Base-by-base conservation (phyloP, 2,888 invertebrate species). In the Pseudoips prasinana region DNA sequence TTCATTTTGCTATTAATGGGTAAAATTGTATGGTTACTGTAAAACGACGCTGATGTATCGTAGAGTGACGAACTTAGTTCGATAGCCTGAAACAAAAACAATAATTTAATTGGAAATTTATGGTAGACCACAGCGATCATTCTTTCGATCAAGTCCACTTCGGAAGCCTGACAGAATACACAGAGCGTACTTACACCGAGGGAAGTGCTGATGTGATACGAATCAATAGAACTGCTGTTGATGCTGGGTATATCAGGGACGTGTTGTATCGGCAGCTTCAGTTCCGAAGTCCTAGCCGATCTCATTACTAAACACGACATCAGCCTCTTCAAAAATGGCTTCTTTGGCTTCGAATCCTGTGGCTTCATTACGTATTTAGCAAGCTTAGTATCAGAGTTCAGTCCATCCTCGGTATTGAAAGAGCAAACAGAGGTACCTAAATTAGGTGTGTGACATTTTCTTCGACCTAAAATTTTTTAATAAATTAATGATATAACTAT, bases 21-120 rank as follows among this genome's bases (percentile, higher is more conserved):
- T 9, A 64, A 45, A 7, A 80, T 62, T 1, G 74, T 64, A 57
- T 86, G 87, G 41, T 79, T 74, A 36, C 73, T 85, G 59, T 76
- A 84, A 58, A 82, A 86, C 0, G 86, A 86, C 0, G 64, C 75
- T 1, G 86, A 76, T 1, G 87, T 86, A 31, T 85, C 86, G 52
- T 77, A 87, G 5, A 87, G 51, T 0, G 84, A 81, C 0, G 87
- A 87, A 17, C 64, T 64, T 47, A 86, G 63, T 46, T 84, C 83
- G 25, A 80, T 51, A 14, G 69, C 77, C 87, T 87, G 66, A 10
- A 57, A 61, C 28, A 49, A 42, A 39, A n/a, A n/a, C 8, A 26
- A 8, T 8, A 5, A 25, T 8, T 25, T 2, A 25, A 7, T n/a
- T n/a, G n/a, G n/a, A n/a, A n/a, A n/a, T n/a, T n/a, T n/a, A n/a